Base-by-base conservation (phyloP, 2,797 vertebrate genomes). In the Prionace glauca region DNA sequence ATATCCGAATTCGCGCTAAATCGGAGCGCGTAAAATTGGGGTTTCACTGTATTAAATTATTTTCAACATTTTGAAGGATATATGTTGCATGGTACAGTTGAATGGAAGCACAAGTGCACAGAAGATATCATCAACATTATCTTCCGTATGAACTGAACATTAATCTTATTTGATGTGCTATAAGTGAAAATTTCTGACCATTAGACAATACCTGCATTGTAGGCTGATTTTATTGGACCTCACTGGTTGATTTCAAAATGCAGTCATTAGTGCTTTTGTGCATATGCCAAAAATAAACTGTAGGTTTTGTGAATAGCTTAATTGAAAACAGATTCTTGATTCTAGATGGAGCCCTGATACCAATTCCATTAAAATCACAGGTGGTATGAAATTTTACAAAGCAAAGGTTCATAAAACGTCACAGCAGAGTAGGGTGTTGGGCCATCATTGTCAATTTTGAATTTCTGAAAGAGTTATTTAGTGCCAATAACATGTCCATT, bases 301-400 rank as follows among this genome's bases (percentile, higher is more conserved):
- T 92, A 9, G n/a, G 29, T 93, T 36, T 93, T 67, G 91, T 71
- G 91, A 93, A 93, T 12, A 93, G 10, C 62, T 93, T 71, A 93
- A 93, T 41, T 93, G 91, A 18, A 69, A 67, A 9, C n/a, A 69
- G 50, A 32, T 0, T 60, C 45, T 88, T 32, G 32, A 36, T 91
- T 65, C 36, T 32, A 67, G 60, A 65, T 22, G 62, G 88, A n/a
- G 60, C 60, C 88, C 5, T 67, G 88, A n/a, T 14, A 41, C 88
- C 32, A 60, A 88, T 88, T 88, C 11, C 86, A 88, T 88, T 88
- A 88, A 84, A 88, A 32, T 14, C 29, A 60, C 45, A 88, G 86
- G 56, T 88, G 86, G 50, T 36, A 9, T 22, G 32, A 22, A 91
- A 36, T 36, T 67, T 72, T 32, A 41, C 1, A 32, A 60, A 62